These are phyloP conservation scores for Strigamia transsilvanica DNA, from an alignment of 2,888 invertebrate genomes.

Conservation along the genomic window DNA sequence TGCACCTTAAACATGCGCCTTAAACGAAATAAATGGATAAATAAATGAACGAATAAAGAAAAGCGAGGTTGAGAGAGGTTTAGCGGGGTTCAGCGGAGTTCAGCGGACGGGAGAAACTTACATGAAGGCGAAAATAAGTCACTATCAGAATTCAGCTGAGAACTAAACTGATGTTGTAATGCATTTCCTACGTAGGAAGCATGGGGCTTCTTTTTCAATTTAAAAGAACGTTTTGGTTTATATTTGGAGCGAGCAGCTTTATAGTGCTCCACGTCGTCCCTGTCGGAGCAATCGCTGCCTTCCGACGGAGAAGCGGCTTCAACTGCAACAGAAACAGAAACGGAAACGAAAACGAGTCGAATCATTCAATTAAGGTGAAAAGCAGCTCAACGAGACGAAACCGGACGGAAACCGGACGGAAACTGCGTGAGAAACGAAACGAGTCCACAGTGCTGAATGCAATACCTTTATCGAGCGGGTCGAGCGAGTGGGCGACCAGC, in stretches of 20 bases:
- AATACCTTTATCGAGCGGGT: slow-evolving; percentile 59
- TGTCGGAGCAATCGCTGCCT: slow-evolving; percentile 65
- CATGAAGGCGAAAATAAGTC: slow-evolving; percentile 66
- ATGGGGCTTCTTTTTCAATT: slow-evolving; percentile 63
- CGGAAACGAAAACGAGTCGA: too few species aligned
- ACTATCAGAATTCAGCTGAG: slow-evolving; percentile 61
- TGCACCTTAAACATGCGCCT: too few species aligned
- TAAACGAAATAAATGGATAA: not conserved
- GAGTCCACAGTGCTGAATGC: slow-evolving; percentile 53
- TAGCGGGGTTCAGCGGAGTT: too few species aligned
- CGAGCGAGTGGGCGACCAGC: slow-evolving; percentile 59
- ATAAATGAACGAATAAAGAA: slow-evolving; percentile 17
- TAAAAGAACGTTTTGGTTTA: slow-evolving; percentile 66
- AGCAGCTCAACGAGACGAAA: too few species aligned
- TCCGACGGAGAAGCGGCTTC: slow-evolving; percentile 65
- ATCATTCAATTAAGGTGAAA: too few species aligned
- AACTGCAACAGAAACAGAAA: slow-evolving; percentile 58
- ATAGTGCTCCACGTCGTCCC: slow-evolving; percentile 61
- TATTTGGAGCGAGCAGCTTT: slow-evolving; percentile 60
- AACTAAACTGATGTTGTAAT: slow-evolving; percentile 58
- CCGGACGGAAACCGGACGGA: too few species aligned
- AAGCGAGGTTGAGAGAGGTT: not conserved
- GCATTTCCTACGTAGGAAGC: slow-evolving; percentile 55
- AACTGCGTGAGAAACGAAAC: too few species aligned
- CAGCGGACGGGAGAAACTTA: slow-evolving; percentile 60